Evolutionary conservation across 2,113 vertebrate genomes (phyloP).

Genomic region (Carassius carassius): DNA sequence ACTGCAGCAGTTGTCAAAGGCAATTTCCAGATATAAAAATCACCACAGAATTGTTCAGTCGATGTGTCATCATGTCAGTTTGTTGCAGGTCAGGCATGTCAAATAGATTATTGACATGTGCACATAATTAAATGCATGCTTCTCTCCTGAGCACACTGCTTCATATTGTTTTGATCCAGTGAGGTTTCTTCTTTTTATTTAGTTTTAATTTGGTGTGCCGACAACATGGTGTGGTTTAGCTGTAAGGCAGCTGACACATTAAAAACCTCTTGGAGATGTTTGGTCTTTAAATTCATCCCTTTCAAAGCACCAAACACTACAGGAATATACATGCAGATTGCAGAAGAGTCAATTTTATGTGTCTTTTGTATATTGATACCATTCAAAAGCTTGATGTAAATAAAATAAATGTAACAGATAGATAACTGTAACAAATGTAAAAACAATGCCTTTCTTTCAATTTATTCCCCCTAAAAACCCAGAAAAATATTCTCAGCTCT

Average conservation of each 20-base stretch:
- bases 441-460: no score
- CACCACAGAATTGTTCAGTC: conserved; percentile 66
- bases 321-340: not conserved
- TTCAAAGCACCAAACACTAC: not conserved
- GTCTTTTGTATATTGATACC: not conserved
- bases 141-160: not conserved
- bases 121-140: not conserved
- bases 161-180: not conserved
- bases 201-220: conserved; percentile 4
- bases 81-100: conserved; percentile 61
- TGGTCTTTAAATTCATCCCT: not conserved
- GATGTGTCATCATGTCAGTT: conserved; percentile 65
- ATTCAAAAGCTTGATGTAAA: no score
- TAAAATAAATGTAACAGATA: no score
- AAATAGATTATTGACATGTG: conserved; percentile 11
- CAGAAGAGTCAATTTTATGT: not conserved
- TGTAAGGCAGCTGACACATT: conserved; percentile 15
- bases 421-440: no score
- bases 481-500: no score
- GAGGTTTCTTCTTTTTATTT: not conserved
- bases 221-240: conserved; percentile 3
- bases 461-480: no score
- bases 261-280: conserved; percentile 11
- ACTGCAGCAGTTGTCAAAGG: conserved; percentile 62
- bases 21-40: conserved; percentile 72